A percentile compares a stretch with the other conserved stretches of the same genome.
Evolutionary conservation across 2,888 invertebrate species (phyloP).

Genomic region (Polylopha cassiicola): DNA sequence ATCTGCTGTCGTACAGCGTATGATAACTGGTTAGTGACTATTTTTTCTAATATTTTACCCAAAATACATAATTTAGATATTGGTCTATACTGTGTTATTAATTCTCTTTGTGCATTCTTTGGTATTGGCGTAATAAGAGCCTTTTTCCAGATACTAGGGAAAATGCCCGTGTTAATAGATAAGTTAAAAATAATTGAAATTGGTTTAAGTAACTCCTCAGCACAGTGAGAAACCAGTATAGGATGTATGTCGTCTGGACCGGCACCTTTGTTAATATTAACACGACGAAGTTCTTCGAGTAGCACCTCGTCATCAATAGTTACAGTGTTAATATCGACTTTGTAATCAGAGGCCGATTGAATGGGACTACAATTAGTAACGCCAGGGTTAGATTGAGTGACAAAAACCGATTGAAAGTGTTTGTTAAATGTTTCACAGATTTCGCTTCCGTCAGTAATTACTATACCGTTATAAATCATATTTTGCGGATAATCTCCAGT

Average conservation of each 20-base stretch:
- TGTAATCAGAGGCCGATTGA: slow-evolving; percentile 26
- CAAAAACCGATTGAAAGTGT: slow-evolving; percentile 10
- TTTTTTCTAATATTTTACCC: background rate
- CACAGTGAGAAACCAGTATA: background rate
- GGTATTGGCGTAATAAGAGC: slow-evolving; percentile 1
- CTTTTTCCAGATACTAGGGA: slow-evolving; percentile 1
- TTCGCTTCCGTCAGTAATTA: background rate
- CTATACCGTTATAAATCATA: background rate
- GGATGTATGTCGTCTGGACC: background rate
- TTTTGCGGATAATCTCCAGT: too few relatives aligned
- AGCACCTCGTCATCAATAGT: too few relatives aligned
- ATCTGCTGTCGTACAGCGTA: background rate
- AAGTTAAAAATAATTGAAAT: background rate
- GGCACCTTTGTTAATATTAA: background rate
- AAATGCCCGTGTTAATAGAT: background rate
- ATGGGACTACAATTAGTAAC: background rate
- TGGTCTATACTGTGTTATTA: slow-evolving; percentile 1
- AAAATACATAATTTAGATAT: too few relatives aligned
- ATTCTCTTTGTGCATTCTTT: background rate
- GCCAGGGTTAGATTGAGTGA: background rate
- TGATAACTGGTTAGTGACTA: background rate
- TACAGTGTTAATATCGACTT: slow-evolving; percentile 36
- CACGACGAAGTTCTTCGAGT: too few relatives aligned
- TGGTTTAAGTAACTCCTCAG: background rate
- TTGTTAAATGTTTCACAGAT: slow-evolving; percentile 13